Evolutionary conservation across 1,140 invertebrate species (phyloP).

Genomic region (Mamestra configurata): DNA sequence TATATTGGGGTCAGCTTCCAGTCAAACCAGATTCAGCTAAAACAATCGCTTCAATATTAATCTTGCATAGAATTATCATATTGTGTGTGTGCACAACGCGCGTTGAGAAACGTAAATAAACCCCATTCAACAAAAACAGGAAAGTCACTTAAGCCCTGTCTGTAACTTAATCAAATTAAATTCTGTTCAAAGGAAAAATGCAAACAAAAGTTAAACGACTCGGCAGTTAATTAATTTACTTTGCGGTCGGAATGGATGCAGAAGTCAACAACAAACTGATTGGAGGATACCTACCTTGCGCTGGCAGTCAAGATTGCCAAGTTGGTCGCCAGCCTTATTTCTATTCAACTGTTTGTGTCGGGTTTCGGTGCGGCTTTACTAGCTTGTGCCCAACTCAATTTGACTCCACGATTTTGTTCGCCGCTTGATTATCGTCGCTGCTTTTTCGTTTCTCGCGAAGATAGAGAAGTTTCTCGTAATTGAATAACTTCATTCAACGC

Average conservation of each 20-base stretch:
- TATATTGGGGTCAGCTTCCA: too few species aligned
- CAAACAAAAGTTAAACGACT: neutral
- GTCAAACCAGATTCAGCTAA: too few species aligned
- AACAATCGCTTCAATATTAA: too few species aligned
- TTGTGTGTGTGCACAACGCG: too few species aligned
- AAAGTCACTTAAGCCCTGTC: neutral
- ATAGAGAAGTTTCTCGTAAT: constrained; percentile 9
- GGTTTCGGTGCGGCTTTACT: neutral
- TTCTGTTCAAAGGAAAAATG: neutral
- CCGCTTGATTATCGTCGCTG: constrained; percentile 22
- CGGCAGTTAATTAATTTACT: constrained; percentile 20
- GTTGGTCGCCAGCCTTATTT: neutral
- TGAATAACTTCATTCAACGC: constrained; percentile 19
- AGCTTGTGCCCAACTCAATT: constrained; percentile 40
- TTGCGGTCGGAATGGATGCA: neutral
- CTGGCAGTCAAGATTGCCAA: neutral
- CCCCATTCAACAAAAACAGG: neutral
- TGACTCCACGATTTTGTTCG: constrained; percentile 33
- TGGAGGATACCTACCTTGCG: too few species aligned
- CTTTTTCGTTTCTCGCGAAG: constrained; percentile 9
- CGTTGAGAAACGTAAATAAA: too few species aligned
- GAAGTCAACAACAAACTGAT: too few species aligned
- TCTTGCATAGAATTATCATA: too few species aligned
- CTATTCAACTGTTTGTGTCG: neutral
- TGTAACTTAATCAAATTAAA: neutral